These are phyloP conservation scores for Byasa hedistus DNA, from an alignment of 2,888 invertebrate species.

Conservation along the genomic window DNA sequence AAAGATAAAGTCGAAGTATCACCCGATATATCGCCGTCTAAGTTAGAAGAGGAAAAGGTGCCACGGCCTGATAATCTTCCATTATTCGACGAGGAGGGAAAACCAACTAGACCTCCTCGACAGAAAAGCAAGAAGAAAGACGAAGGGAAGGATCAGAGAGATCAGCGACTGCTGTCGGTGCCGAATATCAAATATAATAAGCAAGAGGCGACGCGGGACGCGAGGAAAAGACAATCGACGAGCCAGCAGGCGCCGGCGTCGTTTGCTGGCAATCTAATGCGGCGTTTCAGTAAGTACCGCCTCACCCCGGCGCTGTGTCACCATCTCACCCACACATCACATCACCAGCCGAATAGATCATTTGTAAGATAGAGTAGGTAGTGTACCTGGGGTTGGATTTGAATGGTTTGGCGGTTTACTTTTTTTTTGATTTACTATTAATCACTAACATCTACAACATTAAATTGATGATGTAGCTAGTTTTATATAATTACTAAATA, in stretches of 20 bases:
- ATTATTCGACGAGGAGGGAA: slow-evolving; percentile 65
- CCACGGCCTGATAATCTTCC: slow-evolving; percentile 83
- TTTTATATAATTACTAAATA: slow-evolving; percentile 37
- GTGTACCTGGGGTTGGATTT: slow-evolving; percentile 50
- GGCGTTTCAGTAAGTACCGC: slow-evolving; percentile 92
- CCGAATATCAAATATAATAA: slow-evolving; percentile 85
- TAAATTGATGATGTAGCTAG: slow-evolving; percentile 64
- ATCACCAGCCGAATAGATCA: slow-evolving; percentile 50
- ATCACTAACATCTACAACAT: slow-evolving; percentile 60
- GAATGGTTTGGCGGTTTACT: slow-evolving; percentile 67
- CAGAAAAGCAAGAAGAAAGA: slow-evolving; percentile 66
- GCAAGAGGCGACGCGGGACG: slow-evolving; percentile 76
- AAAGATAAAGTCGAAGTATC: slow-evolving; percentile 52
- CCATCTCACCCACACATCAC: slow-evolving; percentile 39
- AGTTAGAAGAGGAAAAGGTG: slow-evolving; percentile 42
- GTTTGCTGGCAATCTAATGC: slow-evolving; percentile 87
- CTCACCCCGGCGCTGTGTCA: slow-evolving; percentile 53
- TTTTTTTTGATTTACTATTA: slow-evolving; percentile 41
- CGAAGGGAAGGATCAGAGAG: slow-evolving; percentile 69
- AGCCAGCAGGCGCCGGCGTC: slow-evolving; percentile 72
- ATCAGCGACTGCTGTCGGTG: slow-evolving; percentile 86
- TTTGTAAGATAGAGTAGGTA: slow-evolving; percentile 61
- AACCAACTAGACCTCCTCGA: slow-evolving; percentile 70
- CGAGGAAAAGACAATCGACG: slow-evolving; percentile 75
- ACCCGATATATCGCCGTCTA: slow-evolving; percentile 45